Evolutionary conservation across 2,797 vertebrate species (phyloP).

Genomic region (Leptodactylus fallax): DNA sequence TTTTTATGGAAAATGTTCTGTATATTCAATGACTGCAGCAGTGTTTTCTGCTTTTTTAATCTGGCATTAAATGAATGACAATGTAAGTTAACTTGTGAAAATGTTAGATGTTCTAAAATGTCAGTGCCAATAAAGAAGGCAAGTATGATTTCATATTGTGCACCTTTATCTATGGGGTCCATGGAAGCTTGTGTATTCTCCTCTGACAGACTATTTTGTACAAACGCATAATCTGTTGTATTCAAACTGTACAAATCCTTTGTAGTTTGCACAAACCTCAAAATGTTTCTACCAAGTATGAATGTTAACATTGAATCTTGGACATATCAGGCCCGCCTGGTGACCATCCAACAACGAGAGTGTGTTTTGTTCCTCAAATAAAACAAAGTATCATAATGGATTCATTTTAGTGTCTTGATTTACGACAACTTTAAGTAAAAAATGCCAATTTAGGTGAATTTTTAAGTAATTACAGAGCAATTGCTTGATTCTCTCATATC

Average conservation of each 20-base stretch:
- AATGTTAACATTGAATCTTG: slow-evolving; percentile 76
- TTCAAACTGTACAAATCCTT: slow-evolving; percentile 69
- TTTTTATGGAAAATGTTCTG: slow-evolving; percentile 14
- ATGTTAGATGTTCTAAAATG: slow-evolving; percentile 49
- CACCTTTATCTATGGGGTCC: slow-evolving; percentile 63
- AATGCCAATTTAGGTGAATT: too few relatives aligned
- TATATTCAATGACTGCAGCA: slow-evolving; percentile 3
- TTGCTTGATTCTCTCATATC: not conserved
- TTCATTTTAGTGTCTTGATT: slow-evolving; percentile 52
- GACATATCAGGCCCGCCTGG: slow-evolving; percentile 72
- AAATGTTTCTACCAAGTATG: slow-evolving; percentile 74
- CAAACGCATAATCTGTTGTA: slow-evolving; percentile 68
- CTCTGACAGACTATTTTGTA: slow-evolving; percentile 66
- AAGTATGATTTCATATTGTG: slow-evolving; percentile 44
- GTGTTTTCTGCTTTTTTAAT: slow-evolving; percentile 66
- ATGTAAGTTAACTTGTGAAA: slow-evolving; percentile 41
- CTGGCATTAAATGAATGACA: slow-evolving; percentile 63
- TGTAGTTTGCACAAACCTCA: slow-evolving; percentile 79
- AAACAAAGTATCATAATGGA: slow-evolving; percentile 73
- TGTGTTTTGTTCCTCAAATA: slow-evolving; percentile 82
- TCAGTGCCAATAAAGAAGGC: slow-evolving; percentile 52
- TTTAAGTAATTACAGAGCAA: too few relatives aligned
- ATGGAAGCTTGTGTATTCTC: slow-evolving; percentile 56
- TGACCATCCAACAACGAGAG: slow-evolving; percentile 75
- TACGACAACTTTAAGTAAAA: too few relatives aligned